Conservation (phyloP, 2,113 vertebrate species). For the Rattus rattus region DNA sequence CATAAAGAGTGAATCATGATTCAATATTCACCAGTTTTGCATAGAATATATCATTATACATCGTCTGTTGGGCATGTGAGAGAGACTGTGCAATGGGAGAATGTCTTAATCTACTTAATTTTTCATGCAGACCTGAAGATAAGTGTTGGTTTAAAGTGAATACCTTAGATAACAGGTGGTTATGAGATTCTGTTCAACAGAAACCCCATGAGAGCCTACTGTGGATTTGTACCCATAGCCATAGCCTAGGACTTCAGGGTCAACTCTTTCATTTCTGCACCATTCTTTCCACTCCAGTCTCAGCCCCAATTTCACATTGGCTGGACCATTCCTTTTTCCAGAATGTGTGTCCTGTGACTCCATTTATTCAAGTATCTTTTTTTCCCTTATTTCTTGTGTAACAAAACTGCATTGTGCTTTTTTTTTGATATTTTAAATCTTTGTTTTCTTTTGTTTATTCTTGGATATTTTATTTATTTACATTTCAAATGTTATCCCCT, state of each 20-base stretch:
- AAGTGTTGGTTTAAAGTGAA: not conserved
- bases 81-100: no score
- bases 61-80: not conserved
- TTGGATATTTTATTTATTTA: no score
- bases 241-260: no score
- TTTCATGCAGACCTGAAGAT: no score
- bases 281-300: not conserved
- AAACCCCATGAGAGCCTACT: not conserved
- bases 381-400: not conserved
- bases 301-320: not conserved
- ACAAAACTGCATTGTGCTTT: not conserved
- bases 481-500: no score
- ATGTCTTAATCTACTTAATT: not conserved
- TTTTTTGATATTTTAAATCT: no score
- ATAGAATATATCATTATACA: not conserved
- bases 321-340: not conserved
- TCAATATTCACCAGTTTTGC: not conserved
- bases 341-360: not conserved
- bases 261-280: not conserved
- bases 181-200: not conserved
- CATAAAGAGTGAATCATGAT: not conserved
- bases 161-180: not conserved
- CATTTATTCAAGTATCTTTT: not conserved
- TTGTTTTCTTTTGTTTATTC: no score
- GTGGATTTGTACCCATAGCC: no score